phyloP scores from a whole-genome alignment of 2,797 vertebrate genomes.

The Malurus leucopterus region DNA sequence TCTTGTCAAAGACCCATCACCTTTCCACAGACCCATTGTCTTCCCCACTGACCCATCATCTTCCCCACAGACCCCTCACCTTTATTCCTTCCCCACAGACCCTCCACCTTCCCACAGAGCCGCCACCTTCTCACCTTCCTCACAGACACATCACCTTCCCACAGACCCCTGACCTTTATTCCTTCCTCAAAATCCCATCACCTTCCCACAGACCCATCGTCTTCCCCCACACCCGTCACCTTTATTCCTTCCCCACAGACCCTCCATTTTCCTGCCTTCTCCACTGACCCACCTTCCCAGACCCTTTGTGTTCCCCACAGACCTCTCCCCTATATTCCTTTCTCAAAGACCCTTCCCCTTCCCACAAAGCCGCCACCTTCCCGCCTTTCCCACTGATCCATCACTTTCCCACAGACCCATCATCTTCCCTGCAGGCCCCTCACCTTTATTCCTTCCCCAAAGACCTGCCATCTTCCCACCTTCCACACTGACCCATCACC shows the following conservation, averaged over 20 bases:
- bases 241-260: background rate
- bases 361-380: background rate
- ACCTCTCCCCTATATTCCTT: too few species aligned
- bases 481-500: background rate
- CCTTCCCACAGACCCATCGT: background rate
- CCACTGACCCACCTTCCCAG: background rate
- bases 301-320: too few species aligned
- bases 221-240: too few species aligned
- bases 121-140: background rate
- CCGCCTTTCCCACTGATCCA: fast-evolving
- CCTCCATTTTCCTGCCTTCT: fast-evolving
- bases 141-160: background rate
- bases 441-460: too few species aligned
- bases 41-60: background rate
- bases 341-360: too few species aligned
- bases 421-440: too few species aligned
- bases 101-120: too few species aligned
- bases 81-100: background rate
- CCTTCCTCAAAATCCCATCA: too few species aligned
- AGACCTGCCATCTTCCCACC: too few species aligned
- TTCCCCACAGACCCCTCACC: too few species aligned
- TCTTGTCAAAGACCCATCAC: too few species aligned
- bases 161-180: too few species aligned
- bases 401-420: background rate
- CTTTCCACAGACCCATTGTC: background rate